phyloP scores from a whole-genome alignment of 2,113 vertebrate genomes.

The Triplophysa dalaica region DNA sequence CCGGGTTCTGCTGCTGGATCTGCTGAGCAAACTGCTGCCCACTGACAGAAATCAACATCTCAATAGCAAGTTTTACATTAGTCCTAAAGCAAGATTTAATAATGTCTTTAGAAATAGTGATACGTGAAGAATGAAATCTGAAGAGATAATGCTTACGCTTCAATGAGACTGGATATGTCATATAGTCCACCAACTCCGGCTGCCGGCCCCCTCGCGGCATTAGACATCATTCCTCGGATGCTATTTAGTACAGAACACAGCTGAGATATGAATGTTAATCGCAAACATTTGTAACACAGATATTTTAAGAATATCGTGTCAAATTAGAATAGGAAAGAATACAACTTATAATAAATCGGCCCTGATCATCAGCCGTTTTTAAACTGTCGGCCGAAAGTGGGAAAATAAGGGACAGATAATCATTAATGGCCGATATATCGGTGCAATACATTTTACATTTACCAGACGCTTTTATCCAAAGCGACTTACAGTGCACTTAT shows the following conservation, averaged over 20 bases:
- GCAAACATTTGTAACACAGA: constrained; percentile 14
- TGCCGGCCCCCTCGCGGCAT: constrained; percentile 89
- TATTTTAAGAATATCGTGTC: too few species aligned
- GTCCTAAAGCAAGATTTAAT: too few species aligned
- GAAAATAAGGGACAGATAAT: too few species aligned
- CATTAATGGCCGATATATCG: too few species aligned
- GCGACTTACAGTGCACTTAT: too few species aligned
- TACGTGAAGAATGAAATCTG: background rate
- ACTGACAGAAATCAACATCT: constrained; percentile 71
- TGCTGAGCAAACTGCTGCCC: constrained; percentile 98
- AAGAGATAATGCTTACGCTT: constrained; percentile 83
- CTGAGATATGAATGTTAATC: background rate
- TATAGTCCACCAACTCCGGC: constrained; percentile 93
- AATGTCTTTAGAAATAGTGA: background rate
- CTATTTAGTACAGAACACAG: constrained; percentile 63
- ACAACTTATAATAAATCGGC: too few species aligned
- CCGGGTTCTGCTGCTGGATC: constrained; percentile 98
- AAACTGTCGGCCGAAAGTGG: too few species aligned
- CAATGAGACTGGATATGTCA: constrained; percentile 94
- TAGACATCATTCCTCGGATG: constrained; percentile 99
- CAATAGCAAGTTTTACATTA: background rate
- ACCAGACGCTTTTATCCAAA: too few species aligned
- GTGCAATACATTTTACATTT: too few species aligned
- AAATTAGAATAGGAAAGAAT: too few species aligned
- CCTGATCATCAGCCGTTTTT: too few species aligned